Base-by-base conservation (phyloP, 1,140 invertebrate species). In the Muscidifurax raptorellus region DNA sequence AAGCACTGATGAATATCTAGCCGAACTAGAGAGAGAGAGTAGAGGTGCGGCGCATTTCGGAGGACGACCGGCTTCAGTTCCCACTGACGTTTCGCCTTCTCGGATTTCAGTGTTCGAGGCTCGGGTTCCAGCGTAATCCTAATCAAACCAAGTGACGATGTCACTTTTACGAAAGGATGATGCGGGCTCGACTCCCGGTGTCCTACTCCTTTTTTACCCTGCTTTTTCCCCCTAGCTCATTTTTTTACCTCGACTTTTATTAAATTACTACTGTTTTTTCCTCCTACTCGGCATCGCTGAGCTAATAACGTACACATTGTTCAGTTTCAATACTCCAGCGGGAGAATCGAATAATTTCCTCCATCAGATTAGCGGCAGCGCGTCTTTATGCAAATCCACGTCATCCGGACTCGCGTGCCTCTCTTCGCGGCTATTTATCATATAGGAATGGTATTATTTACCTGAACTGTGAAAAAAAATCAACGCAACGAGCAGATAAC, bases 1-100 rank as follows among this genome's bases (percentile, higher is more conserved):
- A 88, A 87, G 83, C 86, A 36, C 87, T 88, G 88, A 90, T 88
- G 88, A 89, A 88, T 89, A 89, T 89, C 87, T 88, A 86, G 74
- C 15, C 47, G 85, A 83, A 84, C 86, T 87, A 87, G 86, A 85
- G 69, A 64, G 47, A 36, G 80, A 47, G 22, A 22, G 15, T 28
- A 75, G 28, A 75, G 59, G 3, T 82, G 84, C 78, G 80, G 85
- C 85, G 74, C 77, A 74, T 74, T 87, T 88, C 86, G 86, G 85
- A 86, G 82, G 83, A 86, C 13, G 86, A 82, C 86, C 0, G 86
- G 85, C 86, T 86, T 89, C 84, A 69, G 86, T 85, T 88, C 86
- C 87, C 87, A 87, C 85, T 89, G 87, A 88, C 88, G 87, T 88
- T 89, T 87, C 84, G 86, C 86, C 89, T 83, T 88, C 87, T 87